Conservation (phyloP, 2,888 invertebrate genomes). For the Melinopterus prodromus region DNA sequence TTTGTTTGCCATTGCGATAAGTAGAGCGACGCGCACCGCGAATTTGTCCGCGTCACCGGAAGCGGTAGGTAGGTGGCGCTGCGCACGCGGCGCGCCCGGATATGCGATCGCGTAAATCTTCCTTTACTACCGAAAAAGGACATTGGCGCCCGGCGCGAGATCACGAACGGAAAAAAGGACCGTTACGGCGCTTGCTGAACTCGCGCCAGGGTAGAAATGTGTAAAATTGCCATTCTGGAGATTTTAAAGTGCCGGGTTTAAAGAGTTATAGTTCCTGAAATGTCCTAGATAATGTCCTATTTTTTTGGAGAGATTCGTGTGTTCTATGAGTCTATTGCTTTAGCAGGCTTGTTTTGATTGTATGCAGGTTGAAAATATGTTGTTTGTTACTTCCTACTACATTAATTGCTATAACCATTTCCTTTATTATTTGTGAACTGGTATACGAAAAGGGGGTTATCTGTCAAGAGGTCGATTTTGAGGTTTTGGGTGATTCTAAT, state of each 20-base stretch:
- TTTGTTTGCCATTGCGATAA: constrained; percentile 4
- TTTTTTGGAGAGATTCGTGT: neutral
- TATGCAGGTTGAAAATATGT: too few relatives aligned
- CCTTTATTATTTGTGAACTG: too few relatives aligned
- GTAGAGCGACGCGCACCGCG: neutral
- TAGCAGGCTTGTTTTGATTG: too few relatives aligned
- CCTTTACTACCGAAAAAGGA: neutral
- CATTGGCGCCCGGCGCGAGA: neutral
- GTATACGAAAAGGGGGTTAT: too few relatives aligned
- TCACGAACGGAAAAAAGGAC: neutral
- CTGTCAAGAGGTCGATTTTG: too few relatives aligned
- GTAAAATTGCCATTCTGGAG: neutral
- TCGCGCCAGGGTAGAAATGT: neutral
- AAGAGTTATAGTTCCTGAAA: neutral
- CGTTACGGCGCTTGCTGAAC: neutral
- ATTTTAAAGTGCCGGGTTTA: neutral
- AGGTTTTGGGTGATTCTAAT: too few relatives aligned
- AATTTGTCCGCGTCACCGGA: constrained; percentile 4
- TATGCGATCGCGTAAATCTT: neutral
- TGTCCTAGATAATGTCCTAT: neutral
- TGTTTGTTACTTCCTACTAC: too few relatives aligned
- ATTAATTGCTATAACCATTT: too few relatives aligned
- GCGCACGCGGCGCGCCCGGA: neutral
- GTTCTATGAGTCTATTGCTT: neutral
- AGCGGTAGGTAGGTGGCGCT: neutral